Percentiles rank a stretch among this genome's conserved stretches.
These are phyloP conservation scores for Lysandra bellargus DNA, from an alignment of 2,888 invertebrate species.

Conservation along the genomic window DNA sequence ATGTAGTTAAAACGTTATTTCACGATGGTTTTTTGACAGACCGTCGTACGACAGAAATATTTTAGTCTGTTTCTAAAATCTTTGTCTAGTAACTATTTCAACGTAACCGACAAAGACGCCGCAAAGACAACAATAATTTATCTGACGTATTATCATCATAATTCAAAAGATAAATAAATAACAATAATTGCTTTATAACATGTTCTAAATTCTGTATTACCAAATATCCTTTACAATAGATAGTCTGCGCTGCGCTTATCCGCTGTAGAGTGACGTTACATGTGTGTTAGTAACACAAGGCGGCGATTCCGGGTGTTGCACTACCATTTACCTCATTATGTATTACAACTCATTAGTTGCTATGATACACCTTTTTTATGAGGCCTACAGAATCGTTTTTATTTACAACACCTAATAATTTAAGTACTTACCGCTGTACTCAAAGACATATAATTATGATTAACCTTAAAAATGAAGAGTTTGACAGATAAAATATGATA, in stretches of 20 bases:
- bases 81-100: too few species aligned
- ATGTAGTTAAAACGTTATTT: background rate
- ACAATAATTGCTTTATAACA: background rate
- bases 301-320: conserved; percentile 31
- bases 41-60: background rate
- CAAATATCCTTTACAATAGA: background rate
- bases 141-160: too few species aligned
- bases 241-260: background rate
- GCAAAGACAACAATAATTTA: too few species aligned
- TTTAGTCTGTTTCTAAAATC: too few species aligned
- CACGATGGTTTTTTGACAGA: background rate
- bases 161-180: too few species aligned
- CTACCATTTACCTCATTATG: conserved; percentile 9
- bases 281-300: conserved; percentile 26
- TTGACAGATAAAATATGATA: too few species aligned
- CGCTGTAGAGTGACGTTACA: conserved; percentile 28
- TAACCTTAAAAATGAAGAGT: too few species aligned
- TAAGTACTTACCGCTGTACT: too few species aligned
- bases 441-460: too few species aligned
- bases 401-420: too few species aligned
- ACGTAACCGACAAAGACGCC: too few species aligned
- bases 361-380: background rate
- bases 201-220: background rate
- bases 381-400: too few species aligned
- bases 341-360: background rate